Evolutionary conservation across 2,888 invertebrate genomes (phyloP).

Genomic region (Polyommatus icarus): DNA sequence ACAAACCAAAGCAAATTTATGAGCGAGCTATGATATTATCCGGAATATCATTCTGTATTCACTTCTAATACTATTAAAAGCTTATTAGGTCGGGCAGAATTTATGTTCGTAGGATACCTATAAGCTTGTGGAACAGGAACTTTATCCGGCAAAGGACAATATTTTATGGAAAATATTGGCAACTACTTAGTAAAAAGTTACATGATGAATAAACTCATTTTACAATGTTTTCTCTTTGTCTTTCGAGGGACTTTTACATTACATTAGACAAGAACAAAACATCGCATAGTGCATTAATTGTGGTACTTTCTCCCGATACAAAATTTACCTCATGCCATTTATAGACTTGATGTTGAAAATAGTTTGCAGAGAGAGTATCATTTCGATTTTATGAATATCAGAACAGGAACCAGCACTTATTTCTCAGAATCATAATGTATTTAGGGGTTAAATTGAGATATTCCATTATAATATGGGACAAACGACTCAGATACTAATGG

Average conservation of each 20-base stretch:
- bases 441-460: constrained; percentile 26
- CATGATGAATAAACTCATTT: too few species aligned
- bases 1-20: constrained; percentile 13
- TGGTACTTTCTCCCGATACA: too few species aligned
- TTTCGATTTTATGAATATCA: background rate
- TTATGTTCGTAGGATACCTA: background rate
- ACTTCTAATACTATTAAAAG: constrained; percentile 21
- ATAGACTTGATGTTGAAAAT: too few species aligned
- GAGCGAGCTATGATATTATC: constrained; percentile 12
- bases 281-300: too few species aligned
- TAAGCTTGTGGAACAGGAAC: background rate
- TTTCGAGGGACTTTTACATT: too few species aligned
- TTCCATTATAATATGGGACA: constrained; percentile 38
- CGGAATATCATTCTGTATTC: constrained; percentile 13
- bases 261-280: too few species aligned
- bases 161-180: background rate
- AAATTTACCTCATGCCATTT: too few species aligned
- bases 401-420: background rate
- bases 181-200: too few species aligned
- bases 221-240: too few species aligned
- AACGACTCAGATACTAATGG: constrained; percentile 54
- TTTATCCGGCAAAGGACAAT: background rate
- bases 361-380: too few species aligned
- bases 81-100: constrained; percentile 4
- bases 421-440: background rate